These are phyloP conservation scores for Smutsia gigantea DNA, from an alignment of 2,797 vertebrate genomes.

Conservation along the genomic window DNA sequence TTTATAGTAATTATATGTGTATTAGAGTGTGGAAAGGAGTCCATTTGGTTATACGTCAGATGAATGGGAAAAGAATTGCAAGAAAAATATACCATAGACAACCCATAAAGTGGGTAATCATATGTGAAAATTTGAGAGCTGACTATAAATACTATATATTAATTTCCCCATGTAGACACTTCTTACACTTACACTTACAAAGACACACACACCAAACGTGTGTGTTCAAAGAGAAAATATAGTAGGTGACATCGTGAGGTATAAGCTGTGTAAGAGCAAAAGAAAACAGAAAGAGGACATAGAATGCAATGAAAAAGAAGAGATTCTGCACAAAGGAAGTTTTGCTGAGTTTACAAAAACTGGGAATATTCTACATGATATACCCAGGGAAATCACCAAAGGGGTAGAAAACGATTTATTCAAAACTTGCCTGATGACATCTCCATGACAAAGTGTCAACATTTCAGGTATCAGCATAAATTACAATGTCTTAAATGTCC, in stretches of 20 bases:
- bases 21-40: background rate
- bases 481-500: background rate
- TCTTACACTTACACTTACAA: background rate
- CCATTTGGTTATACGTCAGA: background rate
- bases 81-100: background rate
- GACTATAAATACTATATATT: background rate
- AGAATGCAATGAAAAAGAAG: background rate
- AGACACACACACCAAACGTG: background rate
- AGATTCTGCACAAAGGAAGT: slow-evolving; percentile 17
- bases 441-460: background rate
- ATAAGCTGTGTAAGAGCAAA: background rate
- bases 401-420: background rate
- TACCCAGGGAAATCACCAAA: background rate
- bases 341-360: slow-evolving; percentile 19
- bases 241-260: background rate
- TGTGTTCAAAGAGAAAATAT: background rate
- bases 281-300: background rate
- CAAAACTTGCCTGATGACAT: background rate
- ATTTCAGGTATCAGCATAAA: slow-evolving; percentile 1
- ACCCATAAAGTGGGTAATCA: background rate
- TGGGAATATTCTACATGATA: background rate
- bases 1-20: background rate
- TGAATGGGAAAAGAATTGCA: background rate
- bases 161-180: background rate
- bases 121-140: background rate